A percentile compares a stretch with the other conserved stretches of the same genome.
Conservation (phyloP, 2,797 vertebrate species). For the Acanthornis magna region DNA sequence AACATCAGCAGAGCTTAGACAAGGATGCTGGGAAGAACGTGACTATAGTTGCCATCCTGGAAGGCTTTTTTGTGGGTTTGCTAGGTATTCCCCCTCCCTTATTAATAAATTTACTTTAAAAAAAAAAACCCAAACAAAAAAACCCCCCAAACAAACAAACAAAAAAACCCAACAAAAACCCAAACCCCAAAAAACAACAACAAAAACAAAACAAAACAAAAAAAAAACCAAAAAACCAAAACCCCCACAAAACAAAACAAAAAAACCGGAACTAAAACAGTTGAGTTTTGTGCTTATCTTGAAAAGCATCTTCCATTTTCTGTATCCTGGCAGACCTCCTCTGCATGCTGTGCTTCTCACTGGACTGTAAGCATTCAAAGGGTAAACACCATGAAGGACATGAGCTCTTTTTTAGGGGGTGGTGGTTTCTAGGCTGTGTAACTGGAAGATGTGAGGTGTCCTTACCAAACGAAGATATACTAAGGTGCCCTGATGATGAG, state of each 20-base stretch:
- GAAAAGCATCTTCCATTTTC: not conserved
- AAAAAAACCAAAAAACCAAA: not conserved
- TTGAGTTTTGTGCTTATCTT: not conserved
- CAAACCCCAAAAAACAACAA: not conserved
- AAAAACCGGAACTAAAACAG: not conserved
- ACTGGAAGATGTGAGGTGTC: not conserved
- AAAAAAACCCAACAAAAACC: not conserved
- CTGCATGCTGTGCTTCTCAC: not conserved
- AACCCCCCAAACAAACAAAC: not conserved
- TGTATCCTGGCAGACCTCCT: not conserved
- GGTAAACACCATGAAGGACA: not conserved
- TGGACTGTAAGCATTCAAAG: not conserved
- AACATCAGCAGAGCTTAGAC: conserved; percentile 36
- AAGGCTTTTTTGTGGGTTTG: not conserved
- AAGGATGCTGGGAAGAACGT: not conserved
- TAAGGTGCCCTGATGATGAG: not conserved
- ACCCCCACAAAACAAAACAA: not conserved
- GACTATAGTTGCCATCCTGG: not conserved
- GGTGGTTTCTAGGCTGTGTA: not conserved
- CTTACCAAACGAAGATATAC: not conserved
- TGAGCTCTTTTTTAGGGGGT: not conserved
- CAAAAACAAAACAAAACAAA: not conserved
- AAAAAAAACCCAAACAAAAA: not conserved
- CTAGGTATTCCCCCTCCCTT: not conserved
- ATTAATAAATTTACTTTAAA: not conserved